Evolutionary conservation across 2,113 vertebrate genomes (phyloP).

Genomic region (Pluvialis apricaria): DNA sequence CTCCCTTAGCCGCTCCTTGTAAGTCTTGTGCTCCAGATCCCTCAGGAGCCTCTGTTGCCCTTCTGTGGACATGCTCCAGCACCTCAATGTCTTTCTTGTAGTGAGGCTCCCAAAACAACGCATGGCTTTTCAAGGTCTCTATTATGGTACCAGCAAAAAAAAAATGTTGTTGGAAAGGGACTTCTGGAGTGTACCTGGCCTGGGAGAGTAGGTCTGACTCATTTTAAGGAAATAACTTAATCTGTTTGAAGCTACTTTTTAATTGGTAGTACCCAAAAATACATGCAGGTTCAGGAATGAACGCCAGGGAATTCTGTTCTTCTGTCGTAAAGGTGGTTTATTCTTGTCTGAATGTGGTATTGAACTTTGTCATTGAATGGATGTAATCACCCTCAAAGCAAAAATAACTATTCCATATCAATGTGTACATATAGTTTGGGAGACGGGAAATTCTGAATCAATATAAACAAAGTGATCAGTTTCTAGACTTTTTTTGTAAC

Average conservation of each 20-base stretch:
- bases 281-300: background rate
- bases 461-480: background rate
- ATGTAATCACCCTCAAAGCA: background rate
- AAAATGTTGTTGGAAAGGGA: background rate
- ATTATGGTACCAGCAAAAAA: background rate
- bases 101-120: too few relatives aligned
- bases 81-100: too few relatives aligned
- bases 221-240: background rate
- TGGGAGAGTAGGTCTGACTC: background rate
- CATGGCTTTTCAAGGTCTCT: background rate
- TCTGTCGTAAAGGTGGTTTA: background rate
- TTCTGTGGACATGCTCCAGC: too few relatives aligned
- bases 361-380: background rate
- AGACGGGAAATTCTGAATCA: background rate
- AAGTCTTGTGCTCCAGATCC: too few relatives aligned
- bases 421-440: background rate
- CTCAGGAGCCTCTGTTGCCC: too few relatives aligned
- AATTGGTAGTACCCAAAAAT: background rate
- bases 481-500: background rate
- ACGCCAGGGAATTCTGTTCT: background rate
- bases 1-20: too few relatives aligned
- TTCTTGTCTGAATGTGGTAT: background rate
- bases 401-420: background rate
- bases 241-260: background rate
- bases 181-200: background rate